Evolutionary conservation across 2,797 vertebrate genomes (phyloP).

Genomic region (Zalophus californianus): DNA sequence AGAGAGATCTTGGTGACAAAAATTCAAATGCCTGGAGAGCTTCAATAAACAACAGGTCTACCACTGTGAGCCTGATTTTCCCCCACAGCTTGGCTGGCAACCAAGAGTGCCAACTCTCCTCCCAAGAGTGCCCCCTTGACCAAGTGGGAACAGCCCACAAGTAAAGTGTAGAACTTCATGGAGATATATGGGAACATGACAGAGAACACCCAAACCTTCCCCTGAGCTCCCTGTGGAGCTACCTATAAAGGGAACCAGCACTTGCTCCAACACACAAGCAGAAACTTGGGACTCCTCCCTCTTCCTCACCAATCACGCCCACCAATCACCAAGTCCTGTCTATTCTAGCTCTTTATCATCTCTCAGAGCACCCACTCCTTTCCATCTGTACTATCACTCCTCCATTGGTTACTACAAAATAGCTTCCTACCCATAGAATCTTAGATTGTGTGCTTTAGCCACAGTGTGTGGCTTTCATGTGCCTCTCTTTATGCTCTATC

Average conservation of each 20-base stretch:
- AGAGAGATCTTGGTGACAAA: constrained; percentile 62
- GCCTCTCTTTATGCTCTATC: not conserved
- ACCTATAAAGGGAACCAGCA: not conserved
- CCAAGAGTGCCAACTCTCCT: not conserved
- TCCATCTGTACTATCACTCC: not conserved
- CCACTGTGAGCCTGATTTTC: not conserved
- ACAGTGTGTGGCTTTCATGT: not conserved
- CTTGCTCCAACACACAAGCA: not conserved
- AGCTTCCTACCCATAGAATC: not conserved
- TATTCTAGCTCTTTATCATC: not conserved
- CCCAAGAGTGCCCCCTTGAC: not conserved
- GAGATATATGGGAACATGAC: not conserved
- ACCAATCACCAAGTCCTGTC: not conserved
- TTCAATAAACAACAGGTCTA: constrained; percentile 22
- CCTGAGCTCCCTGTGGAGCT: not conserved
- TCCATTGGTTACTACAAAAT: not conserved
- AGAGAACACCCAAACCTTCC: not conserved
- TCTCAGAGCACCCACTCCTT: not conserved
- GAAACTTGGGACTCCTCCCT: not conserved
- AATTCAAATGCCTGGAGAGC: constrained; percentile 55
- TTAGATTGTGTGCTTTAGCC: not conserved
- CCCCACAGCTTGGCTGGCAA: not conserved
- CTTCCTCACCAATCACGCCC: no score
- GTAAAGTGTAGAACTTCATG: not conserved
- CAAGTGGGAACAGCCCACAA: not conserved